phyloP scores from a whole-genome alignment of 2,888 invertebrate genomes.

The Graphium colonna region DNA sequence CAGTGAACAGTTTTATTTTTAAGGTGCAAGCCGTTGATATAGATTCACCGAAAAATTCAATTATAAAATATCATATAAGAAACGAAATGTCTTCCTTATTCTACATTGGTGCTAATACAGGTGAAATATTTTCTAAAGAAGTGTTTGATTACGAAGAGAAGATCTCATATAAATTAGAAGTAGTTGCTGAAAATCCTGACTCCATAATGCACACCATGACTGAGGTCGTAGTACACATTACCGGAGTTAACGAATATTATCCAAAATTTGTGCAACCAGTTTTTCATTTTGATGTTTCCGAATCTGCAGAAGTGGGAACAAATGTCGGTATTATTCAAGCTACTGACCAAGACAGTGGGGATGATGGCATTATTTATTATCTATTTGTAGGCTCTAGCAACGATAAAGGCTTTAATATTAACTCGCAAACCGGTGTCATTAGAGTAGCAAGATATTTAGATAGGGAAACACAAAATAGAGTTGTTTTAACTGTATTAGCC shows the following conservation, averaged over 20 bases:
- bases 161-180: constrained; percentile 85
- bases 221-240: constrained; percentile 86
- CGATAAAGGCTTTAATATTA: constrained; percentile 93
- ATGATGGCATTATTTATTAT: constrained; percentile 93
- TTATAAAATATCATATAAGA: constrained; percentile 90
- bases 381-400: constrained; percentile 96
- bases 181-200: constrained; percentile 93
- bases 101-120: constrained; percentile 87
- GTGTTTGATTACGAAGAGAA: constrained; percentile 94
- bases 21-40: constrained; percentile 89
- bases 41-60: constrained; percentile 93
- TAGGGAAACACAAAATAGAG: constrained; percentile 92
- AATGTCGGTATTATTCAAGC: constrained; percentile 93
- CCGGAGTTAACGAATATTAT: constrained; percentile 93
- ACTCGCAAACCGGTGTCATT: constrained; percentile 90
- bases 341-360: constrained; percentile 92
- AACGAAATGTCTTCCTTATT: constrained; percentile 89
- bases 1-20: constrained; percentile 86
- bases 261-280: constrained; percentile 93
- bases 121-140: constrained; percentile 86
- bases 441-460: constrained; percentile 90
- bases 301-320: constrained; percentile 92
- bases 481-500: constrained; percentile 94
- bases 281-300: constrained; percentile 95
- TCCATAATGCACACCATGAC: constrained; percentile 88